phyloP scores from a whole-genome alignment of 2,888 invertebrate genomes.

The Harpalus rubripes region DNA sequence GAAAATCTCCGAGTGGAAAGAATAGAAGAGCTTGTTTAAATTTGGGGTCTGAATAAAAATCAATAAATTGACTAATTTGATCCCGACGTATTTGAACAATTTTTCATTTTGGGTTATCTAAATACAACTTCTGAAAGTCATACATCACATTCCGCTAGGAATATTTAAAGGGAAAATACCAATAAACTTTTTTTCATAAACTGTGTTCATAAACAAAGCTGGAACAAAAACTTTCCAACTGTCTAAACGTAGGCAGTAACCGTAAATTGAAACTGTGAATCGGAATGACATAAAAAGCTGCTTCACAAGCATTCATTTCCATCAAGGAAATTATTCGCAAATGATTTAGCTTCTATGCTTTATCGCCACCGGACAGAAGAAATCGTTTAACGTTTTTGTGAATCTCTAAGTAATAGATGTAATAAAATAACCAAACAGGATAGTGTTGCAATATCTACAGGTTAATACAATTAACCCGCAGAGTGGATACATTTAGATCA shows the following conservation, averaged over 20 bases:
- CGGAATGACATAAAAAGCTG: slow-evolving; percentile 33
- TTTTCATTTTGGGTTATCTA: background rate
- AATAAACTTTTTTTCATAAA: slow-evolving; percentile 49
- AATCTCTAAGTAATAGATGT: slow-evolving; percentile 5
- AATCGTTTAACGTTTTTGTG: slow-evolving; percentile 33
- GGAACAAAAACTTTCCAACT: slow-evolving; percentile 28
- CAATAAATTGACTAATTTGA: background rate
- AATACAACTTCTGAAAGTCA: slow-evolving; percentile 12
- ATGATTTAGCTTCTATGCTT: slow-evolving; percentile 27
- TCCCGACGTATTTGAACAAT: background rate
- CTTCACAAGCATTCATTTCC: slow-evolving; percentile 43
- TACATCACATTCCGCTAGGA: slow-evolving; percentile 26
- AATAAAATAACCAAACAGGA: background rate
- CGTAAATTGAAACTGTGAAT: slow-evolving; percentile 31
- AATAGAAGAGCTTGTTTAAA: too few species aligned
- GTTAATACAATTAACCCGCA: slow-evolving; percentile 1
- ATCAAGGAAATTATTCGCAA: slow-evolving; percentile 36
- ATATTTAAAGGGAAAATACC: slow-evolving; percentile 29
- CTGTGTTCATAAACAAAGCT: slow-evolving; percentile 33
- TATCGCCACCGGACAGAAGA: background rate
- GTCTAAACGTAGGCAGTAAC: slow-evolving; percentile 42
- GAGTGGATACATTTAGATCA: background rate
- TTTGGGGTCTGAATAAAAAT: too few species aligned
- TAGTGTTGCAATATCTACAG: background rate
- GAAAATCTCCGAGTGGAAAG: too few species aligned